Evolutionary conservation across 2,797 vertebrate genomes (phyloP), one percentile per base, ranked within the genome.

Genomic region (Todus mexicanus): DNA sequence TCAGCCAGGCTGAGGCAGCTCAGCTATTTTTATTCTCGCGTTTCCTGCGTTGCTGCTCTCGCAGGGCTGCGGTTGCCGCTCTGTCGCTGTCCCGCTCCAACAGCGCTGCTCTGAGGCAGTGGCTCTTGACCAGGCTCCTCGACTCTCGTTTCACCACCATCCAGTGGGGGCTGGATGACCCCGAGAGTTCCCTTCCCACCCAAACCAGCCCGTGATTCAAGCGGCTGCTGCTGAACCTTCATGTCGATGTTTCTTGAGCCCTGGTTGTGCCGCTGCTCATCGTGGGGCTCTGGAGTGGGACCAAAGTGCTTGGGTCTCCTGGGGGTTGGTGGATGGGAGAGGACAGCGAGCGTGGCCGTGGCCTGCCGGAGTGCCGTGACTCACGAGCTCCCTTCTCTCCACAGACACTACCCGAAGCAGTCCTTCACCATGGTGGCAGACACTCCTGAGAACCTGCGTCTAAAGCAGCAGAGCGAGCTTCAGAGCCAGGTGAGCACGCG

Each of bases 371-470:
- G 10, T 4, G 0, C 13, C 0, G 3, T 5, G 18, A 6, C 17
- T 79, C 8, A 83, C 21, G 20, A 13, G 22, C 20, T 57, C 29
- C 37, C 57, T 43, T 76, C 47, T 80, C 89, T 64, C 69, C 45
- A 13, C 98, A 99, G 99, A 98, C 99, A 99, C 98, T 99, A 99
- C 98, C 99, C 99, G 84, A 99, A 99, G 98, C 98, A 99, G 91
- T 97, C 98, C 92, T 99, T 99, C 98, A 99, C 99, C 97, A 98
- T 98, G 92, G 99, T 99, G 98, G 98, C 99, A 17, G 99, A 99
- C 97, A 99, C 99, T 90, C 99, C 99, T 11, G 99, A 99, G 98
- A 99, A 99, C 97, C 98, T 99, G 94, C 99, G 99, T 54, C 98
- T 99, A 85, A 99, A 99, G 98, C 98, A 99, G 96, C 99, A 99